phyloP scores from a whole-genome alignment of 1,140 invertebrate genomes.

The Euglossa dilemma region DNA sequence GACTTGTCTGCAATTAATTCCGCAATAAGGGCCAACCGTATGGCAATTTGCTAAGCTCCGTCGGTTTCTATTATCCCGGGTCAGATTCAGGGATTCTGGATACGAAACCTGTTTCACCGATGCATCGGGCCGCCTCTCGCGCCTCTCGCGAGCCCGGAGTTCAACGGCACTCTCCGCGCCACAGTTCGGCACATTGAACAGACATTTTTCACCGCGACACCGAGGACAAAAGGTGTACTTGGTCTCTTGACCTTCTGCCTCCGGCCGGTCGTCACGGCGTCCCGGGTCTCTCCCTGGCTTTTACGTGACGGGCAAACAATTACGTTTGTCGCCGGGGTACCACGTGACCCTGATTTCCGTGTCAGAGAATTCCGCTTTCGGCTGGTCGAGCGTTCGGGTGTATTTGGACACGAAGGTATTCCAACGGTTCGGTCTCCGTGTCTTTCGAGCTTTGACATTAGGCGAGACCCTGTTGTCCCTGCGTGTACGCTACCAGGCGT shows the following conservation, averaged over 20 bases:
- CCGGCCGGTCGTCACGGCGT: slow-evolving; percentile 22
- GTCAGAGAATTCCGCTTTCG: background rate
- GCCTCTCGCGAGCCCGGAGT: slow-evolving; percentile 31
- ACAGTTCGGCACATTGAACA: slow-evolving; percentile 62
- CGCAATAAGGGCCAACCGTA: slow-evolving; percentile 35
- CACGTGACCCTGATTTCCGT: slow-evolving; percentile 22
- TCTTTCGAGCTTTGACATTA: too few species aligned
- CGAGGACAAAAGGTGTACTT: slow-evolving; percentile 62
- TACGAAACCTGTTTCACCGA: slow-evolving; percentile 66
- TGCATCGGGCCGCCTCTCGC: slow-evolving; percentile 16
- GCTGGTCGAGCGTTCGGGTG: too few species aligned
- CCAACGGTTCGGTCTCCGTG: too few species aligned
- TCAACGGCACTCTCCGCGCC: slow-evolving; percentile 61
- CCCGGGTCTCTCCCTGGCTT: background rate
- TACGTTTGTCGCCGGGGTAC: background rate
- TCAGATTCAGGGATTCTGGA: slow-evolving; percentile 61
- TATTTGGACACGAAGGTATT: too few species aligned
- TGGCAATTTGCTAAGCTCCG: slow-evolving; percentile 52
- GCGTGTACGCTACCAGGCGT: too few species aligned
- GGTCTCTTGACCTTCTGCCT: slow-evolving; percentile 42
- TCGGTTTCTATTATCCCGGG: slow-evolving; percentile 63
- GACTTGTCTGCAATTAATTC: slow-evolving; percentile 41
- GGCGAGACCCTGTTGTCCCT: too few species aligned
- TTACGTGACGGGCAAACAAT: slow-evolving; percentile 34
- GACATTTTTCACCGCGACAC: slow-evolving; percentile 53